These are phyloP conservation scores for Villa cingulata DNA, from an alignment of 2,888 invertebrate species.

Conservation along the genomic window DNA sequence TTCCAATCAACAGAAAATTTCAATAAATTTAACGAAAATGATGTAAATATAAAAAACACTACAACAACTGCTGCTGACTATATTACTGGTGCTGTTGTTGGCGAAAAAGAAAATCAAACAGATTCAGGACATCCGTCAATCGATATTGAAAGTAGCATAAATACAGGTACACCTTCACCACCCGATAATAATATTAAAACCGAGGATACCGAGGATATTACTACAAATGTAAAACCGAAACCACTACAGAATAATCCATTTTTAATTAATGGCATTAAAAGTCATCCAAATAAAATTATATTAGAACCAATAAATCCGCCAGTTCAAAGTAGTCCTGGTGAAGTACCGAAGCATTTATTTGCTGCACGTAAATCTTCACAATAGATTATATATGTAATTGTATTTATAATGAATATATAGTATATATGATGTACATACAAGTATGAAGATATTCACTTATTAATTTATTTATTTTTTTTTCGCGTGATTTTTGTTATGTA, in stretches of 20 bases:
- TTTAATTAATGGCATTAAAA: conserved; percentile 13
- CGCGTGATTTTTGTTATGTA: too few relatives aligned
- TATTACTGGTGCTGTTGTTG: too few relatives aligned
- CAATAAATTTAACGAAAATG: neutral
- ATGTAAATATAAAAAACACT: neutral
- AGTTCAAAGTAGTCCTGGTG: conserved; percentile 11
- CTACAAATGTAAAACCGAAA: conserved; percentile 1
- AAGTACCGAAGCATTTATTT: conserved; percentile 21
- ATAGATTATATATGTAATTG: too few relatives aligned
- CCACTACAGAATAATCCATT: conserved; percentile 20
- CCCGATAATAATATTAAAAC: conserved; percentile 7
- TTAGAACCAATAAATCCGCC: conserved; percentile 21
- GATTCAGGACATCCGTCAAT: conserved; percentile 22
- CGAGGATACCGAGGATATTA: conserved; percentile 1
- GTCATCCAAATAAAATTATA: conserved; percentile 21
- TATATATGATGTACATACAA: too few relatives aligned
- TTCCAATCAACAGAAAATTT: neutral
- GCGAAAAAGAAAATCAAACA: conserved; percentile 12
- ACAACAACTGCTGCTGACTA: conserved; percentile 6
- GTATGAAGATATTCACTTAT: too few relatives aligned
- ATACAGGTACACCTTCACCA: conserved; percentile 15
- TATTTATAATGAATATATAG: too few relatives aligned
- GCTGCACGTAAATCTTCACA: conserved; percentile 14
- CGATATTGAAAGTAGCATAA: conserved; percentile 17
- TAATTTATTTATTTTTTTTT: too few relatives aligned